Evolutionary conservation across 2,888 invertebrate genomes (phyloP).

Genomic region (Mesodorylaimus sp.): DNA sequence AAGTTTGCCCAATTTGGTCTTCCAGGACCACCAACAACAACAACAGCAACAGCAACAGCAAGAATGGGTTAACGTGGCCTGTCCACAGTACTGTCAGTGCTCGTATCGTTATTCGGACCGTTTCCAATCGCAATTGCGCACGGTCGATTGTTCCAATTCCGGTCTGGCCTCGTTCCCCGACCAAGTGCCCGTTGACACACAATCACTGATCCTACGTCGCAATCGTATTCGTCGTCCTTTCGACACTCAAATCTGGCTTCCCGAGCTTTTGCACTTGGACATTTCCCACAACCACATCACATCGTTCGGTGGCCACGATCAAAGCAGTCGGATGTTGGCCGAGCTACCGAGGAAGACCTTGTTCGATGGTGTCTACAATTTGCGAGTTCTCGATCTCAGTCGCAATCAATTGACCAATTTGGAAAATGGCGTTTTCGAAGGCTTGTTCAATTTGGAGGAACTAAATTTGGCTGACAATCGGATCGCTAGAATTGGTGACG

Average conservation of each 20-base stretch:
- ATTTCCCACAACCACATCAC: conserved; percentile 30
- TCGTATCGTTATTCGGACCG: conserved; percentile 11
- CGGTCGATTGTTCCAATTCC: conserved; percentile 29
- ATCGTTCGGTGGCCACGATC: conserved; percentile 8
- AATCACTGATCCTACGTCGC: conserved; percentile 28
- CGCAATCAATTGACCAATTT: conserved; percentile 30
- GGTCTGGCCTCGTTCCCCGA: conserved; percentile 24
- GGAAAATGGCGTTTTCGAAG: conserved; percentile 32
- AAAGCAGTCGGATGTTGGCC: neutral
- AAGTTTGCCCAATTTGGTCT: too few relatives aligned
- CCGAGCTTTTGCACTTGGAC: conserved; percentile 27
- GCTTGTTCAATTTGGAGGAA: conserved; percentile 25
- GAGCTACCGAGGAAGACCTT: too few relatives aligned
- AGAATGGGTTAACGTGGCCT: neutral
- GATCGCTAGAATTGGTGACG: conserved; percentile 23
- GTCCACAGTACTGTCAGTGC: conserved; percentile 16
- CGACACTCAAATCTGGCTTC: conserved; percentile 28
- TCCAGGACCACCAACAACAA: neutral
- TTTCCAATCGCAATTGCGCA: conserved; percentile 15
- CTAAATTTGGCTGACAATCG: conserved; percentile 28
- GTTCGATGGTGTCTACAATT: conserved; percentile 29
- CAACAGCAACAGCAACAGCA: neutral
- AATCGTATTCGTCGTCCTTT: conserved; percentile 29
- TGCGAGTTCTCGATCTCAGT: conserved; percentile 28
- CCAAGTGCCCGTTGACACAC: conserved; percentile 24